Evolutionary conservation across 2,113 vertebrate genomes (phyloP).

Genomic region (Catharus fuscescens): DNA sequence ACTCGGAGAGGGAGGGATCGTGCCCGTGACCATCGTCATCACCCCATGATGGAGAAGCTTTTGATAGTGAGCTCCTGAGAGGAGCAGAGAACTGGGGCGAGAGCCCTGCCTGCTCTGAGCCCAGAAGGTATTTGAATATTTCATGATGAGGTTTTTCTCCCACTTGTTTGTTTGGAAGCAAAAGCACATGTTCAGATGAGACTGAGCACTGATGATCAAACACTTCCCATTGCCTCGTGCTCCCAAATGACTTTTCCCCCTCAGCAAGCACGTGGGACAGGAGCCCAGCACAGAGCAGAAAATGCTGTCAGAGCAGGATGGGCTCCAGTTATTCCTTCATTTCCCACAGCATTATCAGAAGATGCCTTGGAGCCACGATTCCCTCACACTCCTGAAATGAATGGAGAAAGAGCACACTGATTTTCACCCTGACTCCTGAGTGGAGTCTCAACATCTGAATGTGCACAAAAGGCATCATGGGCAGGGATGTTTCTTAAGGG

Average conservation of each 20-base stretch:
- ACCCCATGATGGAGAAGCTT: not conserved
- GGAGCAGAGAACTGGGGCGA: not conserved
- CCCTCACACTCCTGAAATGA: not conserved
- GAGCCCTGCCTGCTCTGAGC: not conserved
- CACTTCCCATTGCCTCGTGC: accelerated
- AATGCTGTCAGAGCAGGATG: not conserved
- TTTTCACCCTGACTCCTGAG: not conserved
- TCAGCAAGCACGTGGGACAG: not conserved
- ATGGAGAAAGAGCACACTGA: accelerated
- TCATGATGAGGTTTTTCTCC: not conserved
- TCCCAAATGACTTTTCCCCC: not conserved
- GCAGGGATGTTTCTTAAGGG: not conserved
- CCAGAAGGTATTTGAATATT: not conserved
- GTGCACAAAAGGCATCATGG: not conserved
- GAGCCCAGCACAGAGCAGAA: not conserved
- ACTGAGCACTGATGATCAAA: not conserved
- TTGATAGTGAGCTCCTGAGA: not conserved
- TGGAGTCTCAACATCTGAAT: not conserved
- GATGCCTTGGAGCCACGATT: not conserved
- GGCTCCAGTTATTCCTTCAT: not conserved
- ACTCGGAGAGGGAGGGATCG: not conserved
- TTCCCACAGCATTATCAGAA: not conserved
- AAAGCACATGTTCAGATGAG: not conserved
- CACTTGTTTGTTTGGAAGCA: not conserved
- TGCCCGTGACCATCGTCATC: not conserved